These are phyloP conservation scores for Drosophila novamexicana DNA, from an alignment of 1,140 invertebrate genomes.

Conservation along the genomic window DNA sequence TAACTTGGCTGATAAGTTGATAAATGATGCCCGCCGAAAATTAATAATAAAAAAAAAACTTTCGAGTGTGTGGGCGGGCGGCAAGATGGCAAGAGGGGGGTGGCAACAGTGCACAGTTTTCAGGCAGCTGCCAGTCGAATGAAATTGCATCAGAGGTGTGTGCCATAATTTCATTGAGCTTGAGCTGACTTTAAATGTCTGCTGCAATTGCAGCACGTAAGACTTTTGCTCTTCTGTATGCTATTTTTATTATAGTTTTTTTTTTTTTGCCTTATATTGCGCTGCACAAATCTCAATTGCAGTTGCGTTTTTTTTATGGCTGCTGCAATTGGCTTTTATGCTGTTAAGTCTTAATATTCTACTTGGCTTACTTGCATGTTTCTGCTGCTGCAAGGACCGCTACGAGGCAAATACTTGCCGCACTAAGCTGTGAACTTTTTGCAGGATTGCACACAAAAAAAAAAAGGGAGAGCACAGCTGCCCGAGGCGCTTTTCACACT, in stretches of 20 bases:
- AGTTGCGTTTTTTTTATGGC: conserved; percentile 15
- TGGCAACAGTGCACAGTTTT: not conserved
- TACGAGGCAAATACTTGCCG: conserved; percentile 47
- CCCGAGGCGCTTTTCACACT: conserved; percentile 46
- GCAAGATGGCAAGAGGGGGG: not conserved
- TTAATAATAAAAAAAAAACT: conserved; percentile 22
- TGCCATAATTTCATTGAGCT: conserved; percentile 29
- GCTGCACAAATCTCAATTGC: conserved; percentile 19
- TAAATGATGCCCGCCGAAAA: conserved; percentile 30
- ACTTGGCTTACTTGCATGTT: conserved; percentile 36
- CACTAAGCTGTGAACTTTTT: conserved; percentile 46
- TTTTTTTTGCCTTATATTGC: conserved; percentile 18
- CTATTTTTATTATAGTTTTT: not conserved
- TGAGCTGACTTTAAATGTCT: conserved; percentile 15
- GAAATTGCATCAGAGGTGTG: conserved; percentile 22
- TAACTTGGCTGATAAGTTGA: conserved; percentile 22
- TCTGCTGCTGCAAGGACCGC: conserved; percentile 6
- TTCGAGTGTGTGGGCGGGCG: not conserved
- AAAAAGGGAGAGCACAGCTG: conserved; percentile 2
- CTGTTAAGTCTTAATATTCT: conserved; percentile 48
- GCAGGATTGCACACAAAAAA: conserved; percentile 12
- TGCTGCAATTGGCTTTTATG: conserved; percentile 22
- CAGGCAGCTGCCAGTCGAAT: not conserved
- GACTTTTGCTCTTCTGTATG: conserved; percentile 7
- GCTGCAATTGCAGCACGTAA: conserved; percentile 38